Percentiles rank a stretch among this genome's conserved stretches.
Evolutionary conservation across 2,113 vertebrate species (phyloP).

Genomic region (Menura novaehollandiae): DNA sequence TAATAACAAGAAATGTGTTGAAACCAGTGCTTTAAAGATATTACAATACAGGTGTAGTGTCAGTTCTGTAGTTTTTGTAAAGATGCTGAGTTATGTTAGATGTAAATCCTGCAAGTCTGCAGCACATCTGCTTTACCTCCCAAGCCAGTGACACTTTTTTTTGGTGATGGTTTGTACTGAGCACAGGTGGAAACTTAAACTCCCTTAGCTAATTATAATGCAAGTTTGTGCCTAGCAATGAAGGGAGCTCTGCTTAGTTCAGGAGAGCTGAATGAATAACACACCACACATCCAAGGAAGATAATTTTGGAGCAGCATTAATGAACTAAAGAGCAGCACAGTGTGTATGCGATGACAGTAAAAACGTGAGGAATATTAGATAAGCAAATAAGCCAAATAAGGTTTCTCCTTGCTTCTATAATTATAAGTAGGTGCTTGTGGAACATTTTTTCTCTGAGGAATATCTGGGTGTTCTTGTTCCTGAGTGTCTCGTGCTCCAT

Average conservation of each 20-base stretch:
- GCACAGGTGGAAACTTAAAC: neutral
- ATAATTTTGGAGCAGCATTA: slow-evolving; percentile 1
- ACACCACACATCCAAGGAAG: neutral
- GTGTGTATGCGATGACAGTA: neutral
- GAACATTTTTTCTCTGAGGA: neutral
- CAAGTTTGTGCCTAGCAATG: neutral
- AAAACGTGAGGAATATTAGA: neutral
- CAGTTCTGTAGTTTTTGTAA: neutral
- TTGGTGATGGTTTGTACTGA: neutral
- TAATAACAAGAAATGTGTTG: neutral
- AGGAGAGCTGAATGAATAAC: slow-evolving; percentile 12
- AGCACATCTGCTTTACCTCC: neutral
- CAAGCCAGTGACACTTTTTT: neutral
- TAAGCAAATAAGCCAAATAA: neutral
- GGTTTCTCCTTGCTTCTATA: neutral
- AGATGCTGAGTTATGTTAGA: neutral
- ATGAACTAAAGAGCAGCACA: neutral
- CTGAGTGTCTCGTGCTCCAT: neutral
- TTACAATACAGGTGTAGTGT: neutral
- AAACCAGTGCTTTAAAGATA: neutral
- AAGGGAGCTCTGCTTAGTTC: neutral
- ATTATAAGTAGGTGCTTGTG: neutral
- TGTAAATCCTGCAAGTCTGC: neutral
- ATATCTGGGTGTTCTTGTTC: neutral
- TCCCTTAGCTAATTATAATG: neutral